Conservation (phyloP, 2,113 vertebrate species). For the Motacilla alba region DNA sequence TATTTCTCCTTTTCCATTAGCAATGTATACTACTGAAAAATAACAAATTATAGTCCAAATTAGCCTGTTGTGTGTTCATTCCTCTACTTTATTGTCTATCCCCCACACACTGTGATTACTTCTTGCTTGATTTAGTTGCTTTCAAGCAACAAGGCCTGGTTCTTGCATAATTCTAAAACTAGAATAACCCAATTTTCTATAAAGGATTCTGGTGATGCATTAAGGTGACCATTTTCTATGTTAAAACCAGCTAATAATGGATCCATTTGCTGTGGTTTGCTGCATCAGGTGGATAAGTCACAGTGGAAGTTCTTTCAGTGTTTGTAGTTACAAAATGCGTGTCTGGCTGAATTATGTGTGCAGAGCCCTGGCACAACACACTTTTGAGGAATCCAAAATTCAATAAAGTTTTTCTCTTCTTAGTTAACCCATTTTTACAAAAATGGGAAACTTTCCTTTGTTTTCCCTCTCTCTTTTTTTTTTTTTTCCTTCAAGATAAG, state of each 20-base stretch:
- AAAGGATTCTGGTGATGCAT: not conserved
- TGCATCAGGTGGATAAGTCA: not conserved
- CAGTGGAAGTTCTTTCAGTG: not conserved
- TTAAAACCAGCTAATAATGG: not conserved
- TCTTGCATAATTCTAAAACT: not conserved
- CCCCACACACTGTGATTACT: not conserved
- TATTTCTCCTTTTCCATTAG: not conserved
- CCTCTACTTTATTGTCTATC: not conserved
- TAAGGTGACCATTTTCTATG: not conserved
- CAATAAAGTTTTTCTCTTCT: not conserved
- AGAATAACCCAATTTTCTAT: not conserved
- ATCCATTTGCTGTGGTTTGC: not conserved
- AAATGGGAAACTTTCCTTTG: not conserved
- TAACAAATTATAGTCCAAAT: not conserved
- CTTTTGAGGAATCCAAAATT: not conserved
- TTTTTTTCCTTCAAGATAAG: not conserved
- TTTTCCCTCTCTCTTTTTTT: not conserved
- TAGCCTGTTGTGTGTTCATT: not conserved
- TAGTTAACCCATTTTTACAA: not conserved
- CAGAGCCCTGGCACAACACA: accelerated
- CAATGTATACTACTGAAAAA: not conserved
- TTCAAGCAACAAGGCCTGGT: not conserved
- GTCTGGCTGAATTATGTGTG: not conserved
- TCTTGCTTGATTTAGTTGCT: not conserved
- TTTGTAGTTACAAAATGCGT: not conserved